Conservation (phyloP, 2,888 invertebrate genomes). For the Nephrotoma appendiculata region DNA sequence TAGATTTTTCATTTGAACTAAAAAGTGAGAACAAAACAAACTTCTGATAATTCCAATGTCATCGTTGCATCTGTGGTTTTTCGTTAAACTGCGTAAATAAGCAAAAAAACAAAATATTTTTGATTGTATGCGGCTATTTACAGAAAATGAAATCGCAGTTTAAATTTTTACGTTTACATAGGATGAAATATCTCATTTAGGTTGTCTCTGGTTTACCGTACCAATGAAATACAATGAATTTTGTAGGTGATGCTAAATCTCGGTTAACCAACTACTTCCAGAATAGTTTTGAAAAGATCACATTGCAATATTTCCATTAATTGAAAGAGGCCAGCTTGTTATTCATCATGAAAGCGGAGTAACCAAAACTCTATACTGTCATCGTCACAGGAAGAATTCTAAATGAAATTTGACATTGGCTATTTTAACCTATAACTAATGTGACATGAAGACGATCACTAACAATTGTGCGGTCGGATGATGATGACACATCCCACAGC, state of each 20-base stretch:
- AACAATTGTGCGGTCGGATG: slow-evolving; percentile 56
- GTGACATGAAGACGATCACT: slow-evolving; percentile 64
- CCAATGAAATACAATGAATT: slow-evolving; percentile 39
- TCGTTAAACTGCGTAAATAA: no score
- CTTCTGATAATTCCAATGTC: no score
- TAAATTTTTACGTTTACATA: no score
- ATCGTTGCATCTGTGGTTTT: no score
- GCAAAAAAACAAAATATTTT: no score
- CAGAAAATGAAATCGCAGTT: no score
- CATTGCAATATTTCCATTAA: slow-evolving; percentile 81
- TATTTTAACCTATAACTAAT: slow-evolving; percentile 92
- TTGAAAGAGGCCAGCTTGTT: slow-evolving; percentile 89
- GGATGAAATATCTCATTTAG: no score
- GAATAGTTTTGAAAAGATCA: slow-evolving; percentile 33
- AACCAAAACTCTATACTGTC: slow-evolving; percentile 52
- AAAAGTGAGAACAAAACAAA: no score
- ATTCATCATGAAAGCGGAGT: slow-evolving; percentile 67
- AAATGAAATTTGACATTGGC: slow-evolving; percentile 74
- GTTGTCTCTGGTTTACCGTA: no score
- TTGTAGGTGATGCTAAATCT: slow-evolving; percentile 37
- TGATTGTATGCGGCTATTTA: no score
- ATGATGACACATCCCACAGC: slow-evolving; percentile 93
- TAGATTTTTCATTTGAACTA: no score
- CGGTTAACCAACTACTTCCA: slow-evolving; percentile 28
- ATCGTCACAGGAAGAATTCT: slow-evolving; percentile 46